Percentiles rank a stretch among this genome's conserved stretches.
Evolutionary conservation across 2,113 vertebrate species (phyloP).

Genomic region (Dromiciops gliroides): DNA sequence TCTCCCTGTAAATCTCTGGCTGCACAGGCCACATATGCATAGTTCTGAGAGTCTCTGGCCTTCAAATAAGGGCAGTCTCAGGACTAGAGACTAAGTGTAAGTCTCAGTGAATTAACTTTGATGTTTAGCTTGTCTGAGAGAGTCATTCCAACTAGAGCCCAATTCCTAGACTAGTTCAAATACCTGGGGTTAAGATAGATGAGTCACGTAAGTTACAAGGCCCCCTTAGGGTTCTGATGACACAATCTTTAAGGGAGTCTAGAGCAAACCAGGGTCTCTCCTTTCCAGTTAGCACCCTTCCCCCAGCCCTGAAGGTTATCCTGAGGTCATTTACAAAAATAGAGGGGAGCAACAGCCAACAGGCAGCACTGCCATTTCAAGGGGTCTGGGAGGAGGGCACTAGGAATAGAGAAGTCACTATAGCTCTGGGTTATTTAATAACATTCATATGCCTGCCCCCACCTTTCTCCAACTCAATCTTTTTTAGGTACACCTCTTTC

Average conservation of each 20-base stretch:
- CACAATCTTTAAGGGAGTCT: not conserved
- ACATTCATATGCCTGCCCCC: not conserved
- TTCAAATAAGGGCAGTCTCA: not conserved
- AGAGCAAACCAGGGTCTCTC: not conserved
- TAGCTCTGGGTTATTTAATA: not conserved
- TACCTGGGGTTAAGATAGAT: not conserved
- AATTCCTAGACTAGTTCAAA: not conserved
- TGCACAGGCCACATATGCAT: not conserved
- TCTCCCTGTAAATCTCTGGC: slow-evolving; percentile 6
- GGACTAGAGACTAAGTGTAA: not conserved
- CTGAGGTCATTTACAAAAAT: not conserved
- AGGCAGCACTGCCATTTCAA: slow-evolving; percentile 2
- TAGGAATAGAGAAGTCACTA: not conserved
- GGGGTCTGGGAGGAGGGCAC: not conserved
- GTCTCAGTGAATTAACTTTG: not conserved
- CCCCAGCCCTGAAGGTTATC: not conserved
- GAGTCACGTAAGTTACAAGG: not conserved
- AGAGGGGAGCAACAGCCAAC: not conserved
- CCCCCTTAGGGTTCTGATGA: not conserved
- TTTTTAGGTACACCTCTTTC: not conserved
- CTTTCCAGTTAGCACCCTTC: not conserved
- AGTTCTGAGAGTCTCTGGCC: not conserved
- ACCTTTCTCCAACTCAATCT: not conserved
- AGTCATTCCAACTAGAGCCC: not conserved
- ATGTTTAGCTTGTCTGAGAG: not conserved